Evolutionary conservation across 1,140 invertebrate species (phyloP), one percentile per base, ranked within the genome.

Genomic region (Cryptotermes secundus): DNA sequence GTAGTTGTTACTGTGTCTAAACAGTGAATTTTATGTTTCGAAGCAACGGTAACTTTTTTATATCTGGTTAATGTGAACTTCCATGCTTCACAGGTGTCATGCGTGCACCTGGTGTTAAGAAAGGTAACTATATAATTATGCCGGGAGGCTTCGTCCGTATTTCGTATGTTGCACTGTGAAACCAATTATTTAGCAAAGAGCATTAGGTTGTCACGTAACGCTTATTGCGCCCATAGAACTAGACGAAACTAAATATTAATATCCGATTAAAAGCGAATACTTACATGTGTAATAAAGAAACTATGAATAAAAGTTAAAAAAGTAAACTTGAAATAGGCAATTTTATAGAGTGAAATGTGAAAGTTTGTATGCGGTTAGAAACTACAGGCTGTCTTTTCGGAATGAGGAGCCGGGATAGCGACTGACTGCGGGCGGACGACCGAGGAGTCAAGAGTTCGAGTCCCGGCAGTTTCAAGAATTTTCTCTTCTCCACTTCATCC

Each of bases 161-260:
- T 59, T 59, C 53, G 53, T 59, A 22, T 59, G 53, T 59, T 59
- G 53, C 53, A 6, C 19, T 59, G 12, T 22, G 53, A 6, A 59
- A 59, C 53, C 53, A 59, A 59, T 59, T 59, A 59, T 59, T 59
- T 59, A 59, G 24, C 53, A 59, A 59, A 59, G 53, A 59, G 53
- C 24, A 59, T 59, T 59, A 59, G 26, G 53, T 59, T 59, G 53
- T 22, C 53, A 59, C 53, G 24, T 19, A 59, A 59, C 53, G 0
- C 24, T n/a, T n/a, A n/a, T n/a, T n/a, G n/a, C n/a, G n/a, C n/a
- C 16, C 12, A 59, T 19, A n/a, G 12, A 22, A 59, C 26, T 7
- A 59, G 26, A 59, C 19, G 53, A 59, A 59, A 26, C 53, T 7
- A 59, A 59, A 59, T 22, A 59, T 19, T 59, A 19, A 59, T 59